Conservation (phyloP, 2,888 invertebrate species). For the Rhabditoides inermis region DNA sequence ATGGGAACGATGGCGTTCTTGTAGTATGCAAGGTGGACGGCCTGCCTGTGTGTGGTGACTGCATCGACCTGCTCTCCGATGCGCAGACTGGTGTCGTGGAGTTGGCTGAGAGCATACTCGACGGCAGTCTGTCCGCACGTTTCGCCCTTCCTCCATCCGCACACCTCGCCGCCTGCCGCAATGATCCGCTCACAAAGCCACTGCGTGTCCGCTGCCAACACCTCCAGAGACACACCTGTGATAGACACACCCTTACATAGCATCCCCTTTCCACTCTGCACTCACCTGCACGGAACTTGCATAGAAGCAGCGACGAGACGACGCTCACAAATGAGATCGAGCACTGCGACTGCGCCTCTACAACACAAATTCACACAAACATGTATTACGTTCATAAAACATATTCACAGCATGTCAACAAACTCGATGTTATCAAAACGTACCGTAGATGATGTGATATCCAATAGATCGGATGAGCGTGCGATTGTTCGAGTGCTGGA, state of each 20-base stretch:
- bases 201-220: conserved; percentile 17
- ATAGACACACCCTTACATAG: too few relatives aligned
- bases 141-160: conserved; percentile 12
- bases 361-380: neutral
- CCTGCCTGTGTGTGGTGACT: conserved; percentile 17
- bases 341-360: conserved; percentile 36
- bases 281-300: conserved; percentile 39
- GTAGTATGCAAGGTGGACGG: conserved; percentile 36
- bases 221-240: conserved; percentile 8
- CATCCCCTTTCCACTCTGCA: too few relatives aligned
- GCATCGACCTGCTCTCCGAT: too few relatives aligned
- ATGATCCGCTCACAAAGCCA: conserved; percentile 27
- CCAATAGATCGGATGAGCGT: conserved; percentile 44
- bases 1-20: conserved; percentile 35
- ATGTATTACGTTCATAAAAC: neutral
- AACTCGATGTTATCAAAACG: neutral
- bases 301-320: conserved; percentile 28
- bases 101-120: conserved; percentile 8
- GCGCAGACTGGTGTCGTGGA: too few relatives aligned
- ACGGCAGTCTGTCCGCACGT: conserved; percentile 9
- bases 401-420: neutral
- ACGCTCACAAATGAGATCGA: conserved; percentile 34
- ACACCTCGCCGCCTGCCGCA: conserved; percentile 22
- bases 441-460: conserved; percentile 38
- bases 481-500: conserved; percentile 24